phyloP scores from a whole-genome alignment of 1,140 invertebrate species.

The Cephus cinctus region DNA sequence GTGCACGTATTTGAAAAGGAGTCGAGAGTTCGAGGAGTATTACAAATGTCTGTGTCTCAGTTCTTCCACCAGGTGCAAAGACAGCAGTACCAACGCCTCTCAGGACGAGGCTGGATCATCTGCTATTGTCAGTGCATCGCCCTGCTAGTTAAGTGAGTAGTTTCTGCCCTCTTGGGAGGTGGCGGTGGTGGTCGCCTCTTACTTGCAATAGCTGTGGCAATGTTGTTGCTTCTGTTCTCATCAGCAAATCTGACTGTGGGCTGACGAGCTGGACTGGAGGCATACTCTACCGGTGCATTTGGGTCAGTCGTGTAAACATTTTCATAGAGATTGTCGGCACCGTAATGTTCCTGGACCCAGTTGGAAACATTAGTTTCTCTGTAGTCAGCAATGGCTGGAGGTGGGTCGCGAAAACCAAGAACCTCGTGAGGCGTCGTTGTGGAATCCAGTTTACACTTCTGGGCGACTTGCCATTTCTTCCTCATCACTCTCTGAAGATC shows the following conservation, averaged over 20 bases:
- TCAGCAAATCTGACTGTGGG: slow-evolving; percentile 39
- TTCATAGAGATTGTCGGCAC: slow-evolving; percentile 63
- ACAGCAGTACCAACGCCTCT: slow-evolving; percentile 45
- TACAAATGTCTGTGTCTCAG: too few relatives aligned
- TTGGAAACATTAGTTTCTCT: slow-evolving; percentile 82
- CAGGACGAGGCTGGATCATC: slow-evolving; percentile 41
- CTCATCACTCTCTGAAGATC: slow-evolving; percentile 89
- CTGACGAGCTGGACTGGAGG: slow-evolving; percentile 46
- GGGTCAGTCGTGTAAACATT: slow-evolving; percentile 59
- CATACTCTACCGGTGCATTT: slow-evolving; percentile 50
- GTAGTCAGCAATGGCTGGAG: slow-evolving; percentile 66
- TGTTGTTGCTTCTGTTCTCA: slow-evolving; percentile 40
- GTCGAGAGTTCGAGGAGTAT: too few relatives aligned
- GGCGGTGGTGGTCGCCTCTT: slow-evolving; percentile 73
- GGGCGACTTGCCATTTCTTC: slow-evolving; percentile 91
- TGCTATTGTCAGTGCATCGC: slow-evolving; percentile 57
- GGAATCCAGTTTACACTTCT: slow-evolving; percentile 84
- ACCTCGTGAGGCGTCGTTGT: slow-evolving; percentile 87
- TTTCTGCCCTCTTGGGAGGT: slow-evolving; percentile 76
- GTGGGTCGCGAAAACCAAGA: slow-evolving; percentile 81
- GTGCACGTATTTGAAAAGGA: too few relatives aligned
- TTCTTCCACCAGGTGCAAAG: slow-evolving; percentile 49
- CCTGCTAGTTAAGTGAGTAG: slow-evolving; percentile 66
- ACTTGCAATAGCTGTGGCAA: slow-evolving; percentile 42
- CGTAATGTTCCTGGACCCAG: slow-evolving; percentile 89